Evolutionary conservation across 2,888 invertebrate genomes (phyloP), one percentile per base, ranked within the genome.

Genomic region (Disparrhopalites patrizii): DNA sequence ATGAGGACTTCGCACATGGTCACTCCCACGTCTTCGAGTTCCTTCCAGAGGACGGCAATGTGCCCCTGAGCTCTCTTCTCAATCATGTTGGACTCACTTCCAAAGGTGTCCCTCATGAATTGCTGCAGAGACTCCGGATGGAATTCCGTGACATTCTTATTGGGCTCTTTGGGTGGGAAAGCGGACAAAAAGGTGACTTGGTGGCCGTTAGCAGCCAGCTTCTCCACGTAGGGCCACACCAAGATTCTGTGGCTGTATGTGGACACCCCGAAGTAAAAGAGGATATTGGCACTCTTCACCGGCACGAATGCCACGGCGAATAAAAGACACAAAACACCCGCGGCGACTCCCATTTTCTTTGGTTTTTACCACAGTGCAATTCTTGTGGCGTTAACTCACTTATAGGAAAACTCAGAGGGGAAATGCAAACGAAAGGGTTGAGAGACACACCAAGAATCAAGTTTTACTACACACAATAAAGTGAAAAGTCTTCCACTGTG

Each of bases 241-340:
- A 65, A 40, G 8, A 74, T 68, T 1, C 72, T 64, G 23, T 71
- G 71, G 54, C 69, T 69, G 67, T 74, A 71, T 2, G 70, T 66
- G n/a, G 70, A 66, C 20, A 70, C 51, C 5, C 27, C 52, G 28
- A 27, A 52, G 28, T 27, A 52, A 27, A 52, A 52, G 7, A 52
- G 25, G n/a, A 52, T 52, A 3, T 52, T 52, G 10, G 52, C 52
- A 27, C 3, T 27, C 2, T 28, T 25, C 20, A 10, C 3, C 10
- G n/a, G n/a, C n/a, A n/a, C n/a, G n/a, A n/a, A n/a, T n/a, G n/a
- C n/a, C n/a, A n/a, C n/a, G n/a, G n/a, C n/a, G n/a, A n/a, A n/a
- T n/a, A n/a, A n/a, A n/a, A n/a, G n/a, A n/a, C n/a, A n/a, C n/a
- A n/a, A n/a, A n/a, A n/a, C n/a, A n/a, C n/a, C n/a, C n/a, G n/a